Evolutionary conservation across 2,797 vertebrate genomes (phyloP).

Genomic region (Adelosebastes latens): DNA sequence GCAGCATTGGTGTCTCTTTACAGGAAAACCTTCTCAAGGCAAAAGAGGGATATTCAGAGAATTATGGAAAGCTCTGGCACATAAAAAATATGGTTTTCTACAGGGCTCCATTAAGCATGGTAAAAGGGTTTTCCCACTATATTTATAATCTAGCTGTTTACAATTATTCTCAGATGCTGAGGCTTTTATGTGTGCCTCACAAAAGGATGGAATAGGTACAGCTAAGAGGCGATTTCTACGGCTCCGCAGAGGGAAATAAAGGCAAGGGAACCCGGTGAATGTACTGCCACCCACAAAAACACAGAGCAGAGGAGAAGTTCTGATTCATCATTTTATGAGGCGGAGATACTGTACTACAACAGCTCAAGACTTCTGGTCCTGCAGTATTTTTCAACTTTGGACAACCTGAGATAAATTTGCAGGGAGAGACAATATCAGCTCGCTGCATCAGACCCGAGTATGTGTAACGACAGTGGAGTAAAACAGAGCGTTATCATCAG

Average conservation of each 20-base stretch:
- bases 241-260: conserved; percentile 38
- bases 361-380: conserved; percentile 19
- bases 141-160: conserved; percentile 75
- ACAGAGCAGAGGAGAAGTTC: conserved; percentile 15
- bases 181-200: conserved; percentile 58
- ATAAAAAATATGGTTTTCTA: conserved; percentile 46
- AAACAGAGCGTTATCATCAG: conserved; percentile 25
- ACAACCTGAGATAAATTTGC: conserved; percentile 29
- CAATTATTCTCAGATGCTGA: conserved; percentile 66
- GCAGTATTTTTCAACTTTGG: conserved; percentile 25
- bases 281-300: conserved; percentile 26
- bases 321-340: conserved; percentile 43
- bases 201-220: conserved; percentile 33
- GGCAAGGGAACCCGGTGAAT: background rate
- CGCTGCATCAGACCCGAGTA: conserved; percentile 9
- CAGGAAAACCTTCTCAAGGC: background rate
- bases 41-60: background rate
- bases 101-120: conserved; percentile 61
- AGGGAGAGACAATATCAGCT: conserved; percentile 30
- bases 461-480: conserved; percentile 19
- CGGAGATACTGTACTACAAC: conserved; percentile 1
- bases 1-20: background rate
- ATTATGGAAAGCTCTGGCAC: conserved; percentile 38
- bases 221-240: conserved; percentile 18
- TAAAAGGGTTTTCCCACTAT: conserved; percentile 46